Percentiles rank a stretch among this genome's conserved stretches.
Conservation (phyloP, 2,888 invertebrate genomes). For the Gonocerus acuteangulatus region DNA sequence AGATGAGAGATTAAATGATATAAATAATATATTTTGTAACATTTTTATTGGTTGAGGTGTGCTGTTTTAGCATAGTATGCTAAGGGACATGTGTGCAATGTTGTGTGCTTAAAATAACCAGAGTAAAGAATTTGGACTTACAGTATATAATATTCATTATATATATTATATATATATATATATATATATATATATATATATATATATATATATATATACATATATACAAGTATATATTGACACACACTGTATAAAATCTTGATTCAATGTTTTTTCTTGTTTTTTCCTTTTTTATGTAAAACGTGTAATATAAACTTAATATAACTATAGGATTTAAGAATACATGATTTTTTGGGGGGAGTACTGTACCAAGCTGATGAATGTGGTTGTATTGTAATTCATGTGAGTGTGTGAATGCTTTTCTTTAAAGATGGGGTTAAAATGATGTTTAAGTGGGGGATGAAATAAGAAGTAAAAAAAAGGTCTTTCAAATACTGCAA, state of each 20-base stretch:
- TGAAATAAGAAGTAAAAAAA: slow-evolving; percentile 25
- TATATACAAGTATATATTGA: slow-evolving; percentile 8
- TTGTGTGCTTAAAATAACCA: slow-evolving; percentile 17
- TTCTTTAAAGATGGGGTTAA: slow-evolving; percentile 14
- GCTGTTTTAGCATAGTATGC: slow-evolving; percentile 10
- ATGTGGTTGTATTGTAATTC: slow-evolving; percentile 14
- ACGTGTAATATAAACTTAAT: slow-evolving; percentile 32
- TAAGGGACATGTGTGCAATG: slow-evolving; percentile 19
- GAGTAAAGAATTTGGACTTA: slow-evolving; percentile 23
- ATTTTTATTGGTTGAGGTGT: slow-evolving; percentile 19
- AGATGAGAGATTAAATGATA: slow-evolving; percentile 24
- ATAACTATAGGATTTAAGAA: slow-evolving; percentile 16
- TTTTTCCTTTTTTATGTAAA: slow-evolving; percentile 32
- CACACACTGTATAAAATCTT: slow-evolving; percentile 21
- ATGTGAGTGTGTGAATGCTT: slow-evolving; percentile 14
- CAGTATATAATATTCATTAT: slow-evolving; percentile 19
- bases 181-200: slow-evolving; percentile 14
- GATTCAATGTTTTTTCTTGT: slow-evolving; percentile 24
- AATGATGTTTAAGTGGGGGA: slow-evolving; percentile 8
- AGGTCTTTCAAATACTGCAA: slow-evolving; percentile 30
- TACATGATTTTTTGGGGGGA: slow-evolving; percentile 11
- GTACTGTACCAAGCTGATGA: slow-evolving; percentile 19
- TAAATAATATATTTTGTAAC: slow-evolving; percentile 26
- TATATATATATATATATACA: slow-evolving; percentile 21
- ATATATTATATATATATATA: slow-evolving; percentile 21